Percentiles rank a stretch among this genome's conserved stretches.
phyloP scores from a whole-genome alignment of 2,888 invertebrate species.

The Cheilosia vulpina region DNA sequence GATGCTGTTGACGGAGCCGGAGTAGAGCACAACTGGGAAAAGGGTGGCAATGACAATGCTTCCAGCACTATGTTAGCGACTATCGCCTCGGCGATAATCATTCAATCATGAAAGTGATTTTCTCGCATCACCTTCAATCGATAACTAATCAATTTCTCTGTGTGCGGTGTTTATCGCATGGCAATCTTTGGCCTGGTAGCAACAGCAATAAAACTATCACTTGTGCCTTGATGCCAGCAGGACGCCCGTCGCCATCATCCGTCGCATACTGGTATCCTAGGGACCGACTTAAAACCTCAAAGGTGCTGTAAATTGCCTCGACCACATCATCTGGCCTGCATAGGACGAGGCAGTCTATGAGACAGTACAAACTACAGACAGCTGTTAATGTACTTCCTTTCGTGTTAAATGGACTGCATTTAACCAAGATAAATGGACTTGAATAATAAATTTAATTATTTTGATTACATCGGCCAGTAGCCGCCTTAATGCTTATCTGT shows the following conservation, averaged over 20 bases:
- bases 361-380: slow-evolving; percentile 22
- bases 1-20: slow-evolving; percentile 15
- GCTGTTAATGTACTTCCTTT: slow-evolving; percentile 69
- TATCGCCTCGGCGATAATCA: slow-evolving; percentile 66
- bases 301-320: slow-evolving; percentile 56
- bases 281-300: slow-evolving; percentile 50
- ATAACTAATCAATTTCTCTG: slow-evolving; percentile 71
- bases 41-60: slow-evolving; percentile 12
- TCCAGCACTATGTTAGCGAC: slow-evolving; percentile 4
- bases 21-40: not conserved
- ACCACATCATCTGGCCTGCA: slow-evolving; percentile 29
- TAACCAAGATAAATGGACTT: slow-evolving; percentile 77
- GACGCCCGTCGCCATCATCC: slow-evolving; percentile 35
- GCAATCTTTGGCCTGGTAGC: slow-evolving; percentile 47
- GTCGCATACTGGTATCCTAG: not conserved
- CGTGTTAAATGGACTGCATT: slow-evolving; percentile 73
- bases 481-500: slow-evolving; percentile 20
- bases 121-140: slow-evolving; percentile 71
- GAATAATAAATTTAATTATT: slow-evolving; percentile 79
- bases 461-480: slow-evolving; percentile 74
- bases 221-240: slow-evolving; percentile 51
- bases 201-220: slow-evolving; percentile 64
- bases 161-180: slow-evolving; percentile 60
- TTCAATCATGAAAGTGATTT: slow-evolving; percentile 74
- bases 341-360: not conserved